Evolutionary conservation across 2,113 vertebrate species (phyloP), one percentile per base, ranked within the genome.

Genomic region (Hoplias malabaricus): DNA sequence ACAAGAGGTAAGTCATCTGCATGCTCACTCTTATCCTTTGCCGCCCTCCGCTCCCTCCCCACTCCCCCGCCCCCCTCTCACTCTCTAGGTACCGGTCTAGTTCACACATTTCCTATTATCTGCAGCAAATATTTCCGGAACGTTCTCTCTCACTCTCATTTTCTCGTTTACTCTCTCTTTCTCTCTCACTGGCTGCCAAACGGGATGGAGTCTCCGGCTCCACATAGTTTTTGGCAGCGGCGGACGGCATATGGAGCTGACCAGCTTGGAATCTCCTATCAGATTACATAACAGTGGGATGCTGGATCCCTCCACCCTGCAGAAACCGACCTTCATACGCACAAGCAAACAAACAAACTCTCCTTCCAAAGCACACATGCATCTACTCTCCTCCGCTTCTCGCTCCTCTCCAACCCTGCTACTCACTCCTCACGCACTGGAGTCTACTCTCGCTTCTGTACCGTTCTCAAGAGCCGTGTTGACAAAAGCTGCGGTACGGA

Each of bases 181-280:
- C 80, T 68, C 65, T 85, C 79, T 77, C 53, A 69, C 67, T 53
- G 77, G 56, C 82, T 87, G 83, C 85, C 83, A 87, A 81, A 81
- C 36, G 69, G 54, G 73, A 75, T 76, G 81, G 81, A 83, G 86
- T 78, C 83, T 90, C 82, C 84, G 29, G 82, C 86, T 84, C 84
- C 85, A 86, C 16, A 78, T 83, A 88, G 86, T 87, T 90, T 53
- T 86, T 86, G 90, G 91, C 91, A 94, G 90, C 81, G 75, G 34
- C n/a, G 34, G 79, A 76, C 75, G 82, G 88, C 91, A 93, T 92
- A 84, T 93, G 87, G 85, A 83, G 82, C 84, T 78, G 87, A 91
- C 87, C 93, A 92, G 86, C 81, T 82, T 90, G 89, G 87, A 90
- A 90, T 86, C 89, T 90, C 89, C 89, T 86, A 89, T 93, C 90